Conservation (phyloP, 2,797 vertebrate species). For the Coregonus ussuriensis region DNA sequence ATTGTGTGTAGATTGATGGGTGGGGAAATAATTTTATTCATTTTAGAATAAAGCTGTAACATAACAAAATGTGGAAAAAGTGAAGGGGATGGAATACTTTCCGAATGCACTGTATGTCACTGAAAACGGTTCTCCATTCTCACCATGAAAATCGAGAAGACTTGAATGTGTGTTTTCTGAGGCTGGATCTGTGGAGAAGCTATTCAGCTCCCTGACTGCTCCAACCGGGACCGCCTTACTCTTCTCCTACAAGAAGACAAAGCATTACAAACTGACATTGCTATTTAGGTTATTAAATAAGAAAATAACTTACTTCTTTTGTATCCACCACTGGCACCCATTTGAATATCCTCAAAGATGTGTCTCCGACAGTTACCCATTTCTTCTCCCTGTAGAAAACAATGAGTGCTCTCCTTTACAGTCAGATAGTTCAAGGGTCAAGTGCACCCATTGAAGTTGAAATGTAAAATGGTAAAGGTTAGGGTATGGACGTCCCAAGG, state of each 20-base stretch:
- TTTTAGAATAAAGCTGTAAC: no score
- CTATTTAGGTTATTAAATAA: background rate
- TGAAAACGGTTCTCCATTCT: constrained; percentile 25
- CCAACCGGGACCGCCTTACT: constrained; percentile 61
- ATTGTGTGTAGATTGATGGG: no score
- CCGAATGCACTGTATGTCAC: background rate
- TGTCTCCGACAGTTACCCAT: constrained; percentile 89
- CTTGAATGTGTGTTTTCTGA: constrained; percentile 78
- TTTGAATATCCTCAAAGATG: constrained; percentile 87
- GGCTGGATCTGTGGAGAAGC: constrained; percentile 75
- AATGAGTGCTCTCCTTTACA: constrained; percentile 7
- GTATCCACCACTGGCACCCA: constrained; percentile 87
- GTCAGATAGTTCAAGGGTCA: constrained; percentile 8
- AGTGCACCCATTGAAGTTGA: background rate
- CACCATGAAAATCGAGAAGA: constrained; percentile 88
- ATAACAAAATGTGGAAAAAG: no score
- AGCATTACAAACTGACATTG: background rate
- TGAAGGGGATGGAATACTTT: no score
- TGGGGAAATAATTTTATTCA: no score
- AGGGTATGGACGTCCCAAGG: no score
- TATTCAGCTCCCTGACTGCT: constrained; percentile 73
- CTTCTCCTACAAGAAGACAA: constrained; percentile 73
- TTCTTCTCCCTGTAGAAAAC: constrained; percentile 84
- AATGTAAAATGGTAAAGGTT: no score
- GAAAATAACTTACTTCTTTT: constrained; percentile 75